Conservation (phyloP, 2,888 invertebrate species). For the Aspidapion aeneum region DNA sequence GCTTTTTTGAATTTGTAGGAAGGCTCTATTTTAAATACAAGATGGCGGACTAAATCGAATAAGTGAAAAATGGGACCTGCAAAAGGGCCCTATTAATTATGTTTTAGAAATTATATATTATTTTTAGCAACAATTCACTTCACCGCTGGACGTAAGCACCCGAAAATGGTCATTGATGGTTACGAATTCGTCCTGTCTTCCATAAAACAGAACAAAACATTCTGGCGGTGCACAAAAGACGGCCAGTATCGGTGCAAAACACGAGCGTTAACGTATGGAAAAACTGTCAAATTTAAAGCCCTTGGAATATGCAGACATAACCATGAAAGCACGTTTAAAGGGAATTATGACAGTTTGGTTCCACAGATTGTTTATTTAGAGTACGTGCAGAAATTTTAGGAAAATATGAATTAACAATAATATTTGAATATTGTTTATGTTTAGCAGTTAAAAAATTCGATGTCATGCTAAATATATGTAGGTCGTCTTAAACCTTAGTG, state of each 20-base stretch:
- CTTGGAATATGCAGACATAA: not conserved
- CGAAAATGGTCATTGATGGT: conserved; percentile 19
- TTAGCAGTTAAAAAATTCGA: too few species aligned
- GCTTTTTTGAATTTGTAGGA: too few species aligned
- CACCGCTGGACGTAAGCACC: conserved; percentile 15
- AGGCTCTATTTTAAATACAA: too few species aligned
- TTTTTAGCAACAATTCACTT: not conserved
- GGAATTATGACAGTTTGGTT: not conserved
- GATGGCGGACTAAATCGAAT: too few species aligned
- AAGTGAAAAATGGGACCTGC: too few species aligned
- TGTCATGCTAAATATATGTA: too few species aligned
- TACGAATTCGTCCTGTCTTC: conserved; percentile 9
- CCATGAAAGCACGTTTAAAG: not conserved
- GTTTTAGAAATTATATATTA: too few species aligned
- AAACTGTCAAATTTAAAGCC: not conserved
- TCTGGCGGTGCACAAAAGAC: not conserved
- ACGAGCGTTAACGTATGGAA: not conserved
- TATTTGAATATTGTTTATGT: too few species aligned
- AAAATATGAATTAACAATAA: too few species aligned
- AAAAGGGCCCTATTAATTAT: too few species aligned
- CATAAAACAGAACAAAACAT: not conserved
- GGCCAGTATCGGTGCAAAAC: not conserved
- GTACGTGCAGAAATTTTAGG: too few species aligned
- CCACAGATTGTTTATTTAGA: not conserved
- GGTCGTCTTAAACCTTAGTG: too few species aligned